A percentile compares a stretch with the other conserved stretches of the same genome.
phyloP scores from a whole-genome alignment of 2,888 invertebrate genomes.

The Pteria penguin region DNA sequence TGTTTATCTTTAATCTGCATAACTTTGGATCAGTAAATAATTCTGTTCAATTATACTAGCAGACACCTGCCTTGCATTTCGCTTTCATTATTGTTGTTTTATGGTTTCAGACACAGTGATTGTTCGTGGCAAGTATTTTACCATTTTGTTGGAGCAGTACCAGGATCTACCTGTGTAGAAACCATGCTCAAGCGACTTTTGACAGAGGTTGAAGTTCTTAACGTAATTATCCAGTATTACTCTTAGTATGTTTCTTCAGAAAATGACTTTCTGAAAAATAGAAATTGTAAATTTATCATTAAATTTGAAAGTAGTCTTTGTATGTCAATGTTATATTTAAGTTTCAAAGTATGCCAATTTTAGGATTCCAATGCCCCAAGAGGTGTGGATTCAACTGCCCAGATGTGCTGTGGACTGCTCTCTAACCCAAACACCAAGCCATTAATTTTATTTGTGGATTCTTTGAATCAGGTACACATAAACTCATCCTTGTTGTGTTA shows the following conservation, averaged over 20 bases:
- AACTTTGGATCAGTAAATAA: too few species aligned
- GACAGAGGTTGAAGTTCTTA: conserved; percentile 72
- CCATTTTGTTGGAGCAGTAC: conserved; percentile 79
- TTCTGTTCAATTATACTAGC: too few species aligned
- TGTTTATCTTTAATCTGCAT: too few species aligned
- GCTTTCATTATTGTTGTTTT: not conserved
- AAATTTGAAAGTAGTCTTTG: too few species aligned
- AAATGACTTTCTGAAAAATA: too few species aligned
- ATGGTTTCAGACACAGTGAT: conserved; percentile 58
- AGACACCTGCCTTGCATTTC: too few species aligned
- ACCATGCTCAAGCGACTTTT: conserved; percentile 75
- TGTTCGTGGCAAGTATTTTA: conserved; percentile 77
- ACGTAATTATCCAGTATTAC: too few species aligned
- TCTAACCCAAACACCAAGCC: conserved; percentile 76
- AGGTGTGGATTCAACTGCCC: conserved; percentile 72
- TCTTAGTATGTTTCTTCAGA: too few species aligned
- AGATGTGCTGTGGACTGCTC: conserved; percentile 75
- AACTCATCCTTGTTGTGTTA: too few species aligned
- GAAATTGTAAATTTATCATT: too few species aligned
- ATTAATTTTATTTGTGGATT: conserved; percentile 76
- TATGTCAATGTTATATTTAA: too few species aligned
- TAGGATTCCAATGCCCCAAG: conserved; percentile 75
- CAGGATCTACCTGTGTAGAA: conserved; percentile 76
- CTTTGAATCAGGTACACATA: conserved; percentile 74
- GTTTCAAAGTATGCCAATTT: conserved; percentile 18